A percentile compares a stretch with the other conserved stretches of the same genome.
Conservation (phyloP, 1,140 invertebrate genomes). For the Drosophila santomea region DNA sequence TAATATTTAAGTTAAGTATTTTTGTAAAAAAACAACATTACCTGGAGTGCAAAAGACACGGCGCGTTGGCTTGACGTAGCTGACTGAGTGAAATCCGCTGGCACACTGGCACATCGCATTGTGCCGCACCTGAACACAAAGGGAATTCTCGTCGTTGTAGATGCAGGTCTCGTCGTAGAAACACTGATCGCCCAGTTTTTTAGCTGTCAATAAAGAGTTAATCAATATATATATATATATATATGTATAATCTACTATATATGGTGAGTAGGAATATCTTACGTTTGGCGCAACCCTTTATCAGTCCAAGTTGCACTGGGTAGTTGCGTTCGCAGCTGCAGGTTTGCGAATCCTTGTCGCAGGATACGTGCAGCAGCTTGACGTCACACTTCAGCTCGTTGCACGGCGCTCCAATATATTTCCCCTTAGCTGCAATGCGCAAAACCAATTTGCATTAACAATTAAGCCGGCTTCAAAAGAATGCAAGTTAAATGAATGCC, state of each 20-base stretch:
- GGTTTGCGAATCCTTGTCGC: conserved; percentile 88
- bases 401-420: conserved; percentile 91
- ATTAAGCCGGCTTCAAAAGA: conserved; percentile 10
- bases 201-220: conserved; percentile 86
- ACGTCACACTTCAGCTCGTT: conserved; percentile 89
- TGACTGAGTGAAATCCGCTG: conserved; percentile 91
- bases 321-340: conserved; percentile 92
- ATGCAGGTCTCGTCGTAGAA: conserved; percentile 92
- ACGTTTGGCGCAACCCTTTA: conserved; percentile 93
- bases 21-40: conserved; percentile 58
- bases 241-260: not conserved
- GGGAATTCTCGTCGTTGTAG: conserved; percentile 91
- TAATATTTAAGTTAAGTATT: not conserved
- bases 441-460: conserved; percentile 23
- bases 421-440: conserved; percentile 87
- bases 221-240: too few relatives aligned
- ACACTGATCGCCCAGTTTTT: conserved; percentile 93
- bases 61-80: conserved; percentile 89
- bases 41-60: conserved; percentile 93
- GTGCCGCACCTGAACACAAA: conserved; percentile 92
- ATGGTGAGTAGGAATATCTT: conserved; percentile 79
- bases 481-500: conserved; percentile 1
- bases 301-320: conserved; percentile 90
- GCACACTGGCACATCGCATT: conserved; percentile 94
- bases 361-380: conserved; percentile 90